Evolutionary conservation across 2,888 invertebrate genomes (phyloP).

Genomic region (Mylabris sibirica): DNA sequence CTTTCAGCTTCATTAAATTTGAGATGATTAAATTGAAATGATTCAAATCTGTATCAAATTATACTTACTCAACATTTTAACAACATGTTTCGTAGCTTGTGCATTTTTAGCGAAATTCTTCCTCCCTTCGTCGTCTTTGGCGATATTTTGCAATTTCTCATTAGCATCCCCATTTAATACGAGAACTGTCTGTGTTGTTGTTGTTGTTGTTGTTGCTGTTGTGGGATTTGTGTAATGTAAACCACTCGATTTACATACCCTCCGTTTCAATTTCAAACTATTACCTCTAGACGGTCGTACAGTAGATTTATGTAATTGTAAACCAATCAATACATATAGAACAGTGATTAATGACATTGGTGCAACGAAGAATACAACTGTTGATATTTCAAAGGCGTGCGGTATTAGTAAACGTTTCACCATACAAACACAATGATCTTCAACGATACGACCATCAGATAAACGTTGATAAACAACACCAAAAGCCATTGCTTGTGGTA

Average conservation of each 20-base stretch:
- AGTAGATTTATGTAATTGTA: slow-evolving; percentile 66
- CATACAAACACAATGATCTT: slow-evolving; percentile 55
- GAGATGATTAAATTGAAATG: no score
- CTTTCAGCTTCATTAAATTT: no score
- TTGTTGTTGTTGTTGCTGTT: slow-evolving; percentile 25
- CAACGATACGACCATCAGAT: slow-evolving; percentile 44
- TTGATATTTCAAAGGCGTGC: slow-evolving; percentile 81
- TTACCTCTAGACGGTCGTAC: slow-evolving; percentile 52
- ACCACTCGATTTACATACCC: slow-evolving; percentile 45
- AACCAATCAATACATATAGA: slow-evolving; percentile 78
- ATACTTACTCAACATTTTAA: slow-evolving; percentile 81
- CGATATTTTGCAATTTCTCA: slow-evolving; percentile 37
- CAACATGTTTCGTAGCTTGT: slow-evolving; percentile 65
- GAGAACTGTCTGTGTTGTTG: slow-evolving; percentile 41
- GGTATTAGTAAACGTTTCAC: slow-evolving; percentile 61
- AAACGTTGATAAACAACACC: slow-evolving; percentile 57
- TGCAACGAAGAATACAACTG: slow-evolving; percentile 82
- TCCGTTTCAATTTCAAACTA: slow-evolving; percentile 56
- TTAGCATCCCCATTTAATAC: slow-evolving; percentile 36
- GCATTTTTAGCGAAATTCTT: slow-evolving; percentile 59
- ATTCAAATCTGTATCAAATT: neutral
- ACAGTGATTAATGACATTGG: slow-evolving; percentile 88
- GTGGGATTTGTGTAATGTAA: slow-evolving; percentile 40
- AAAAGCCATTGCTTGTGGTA: slow-evolving; percentile 70
- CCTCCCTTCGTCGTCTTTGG: slow-evolving; percentile 63